Evolutionary conservation across 23 tunicate genomes (phyloP).

Genomic region (Halocynthia roretzi): DNA sequence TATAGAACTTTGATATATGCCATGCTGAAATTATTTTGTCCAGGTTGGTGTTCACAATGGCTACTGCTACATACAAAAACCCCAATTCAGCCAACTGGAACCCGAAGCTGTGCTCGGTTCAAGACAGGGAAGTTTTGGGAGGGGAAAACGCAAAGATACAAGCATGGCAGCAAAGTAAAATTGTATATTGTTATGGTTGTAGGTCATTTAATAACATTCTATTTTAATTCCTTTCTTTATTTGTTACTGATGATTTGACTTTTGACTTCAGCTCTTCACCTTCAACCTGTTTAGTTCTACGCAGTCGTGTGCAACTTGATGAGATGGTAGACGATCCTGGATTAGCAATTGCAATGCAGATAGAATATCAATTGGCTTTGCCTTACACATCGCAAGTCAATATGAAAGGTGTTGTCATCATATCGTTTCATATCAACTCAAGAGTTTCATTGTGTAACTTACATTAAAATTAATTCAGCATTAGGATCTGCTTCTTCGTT

Average conservation of each 20-base stretch:
- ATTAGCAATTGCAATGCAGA: constrained; percentile 53
- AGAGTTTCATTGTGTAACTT: neutral
- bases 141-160: constrained; percentile 32
- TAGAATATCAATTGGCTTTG: constrained; percentile 57
- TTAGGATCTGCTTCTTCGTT: constrained; percentile 55
- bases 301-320: constrained; percentile 70
- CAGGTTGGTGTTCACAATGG: constrained; percentile 96
- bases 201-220: neutral
- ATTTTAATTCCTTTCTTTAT: neutral
- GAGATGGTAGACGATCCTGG: constrained; percentile 74
- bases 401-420: constrained; percentile 4
- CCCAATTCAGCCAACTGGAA: constrained; percentile 78
- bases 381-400: constrained; percentile 30
- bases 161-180: constrained; percentile 18
- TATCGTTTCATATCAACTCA: neutral
- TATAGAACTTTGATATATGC: neutral
- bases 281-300: constrained; percentile 28
- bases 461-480: neutral
- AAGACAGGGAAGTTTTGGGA: constrained; percentile 43
- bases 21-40: neutral
- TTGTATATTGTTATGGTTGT: neutral
- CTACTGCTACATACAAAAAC: constrained; percentile 71
- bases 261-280: neutral
- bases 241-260: neutral
- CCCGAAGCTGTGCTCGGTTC: constrained; percentile 62